phyloP scores from a whole-genome alignment of 2,113 vertebrate genomes.

The Nesoenas mayeri region DNA sequence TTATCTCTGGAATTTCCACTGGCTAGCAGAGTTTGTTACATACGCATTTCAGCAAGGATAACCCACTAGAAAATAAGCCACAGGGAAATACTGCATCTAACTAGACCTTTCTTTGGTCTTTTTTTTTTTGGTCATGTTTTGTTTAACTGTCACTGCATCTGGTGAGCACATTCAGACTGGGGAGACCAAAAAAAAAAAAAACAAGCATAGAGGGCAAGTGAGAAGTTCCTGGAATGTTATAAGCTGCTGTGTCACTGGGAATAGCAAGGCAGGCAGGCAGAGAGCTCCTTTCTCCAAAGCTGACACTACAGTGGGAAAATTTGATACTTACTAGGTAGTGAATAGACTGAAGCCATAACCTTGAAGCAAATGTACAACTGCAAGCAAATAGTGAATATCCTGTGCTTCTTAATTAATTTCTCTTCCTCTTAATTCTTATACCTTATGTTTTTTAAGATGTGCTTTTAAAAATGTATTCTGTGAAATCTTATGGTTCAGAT shows the following conservation, averaged over 20 bases:
- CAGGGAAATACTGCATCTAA: neutral
- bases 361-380: neutral
- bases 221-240: slow-evolving; percentile 53
- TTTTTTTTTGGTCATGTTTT: neutral
- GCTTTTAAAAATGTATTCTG: neutral
- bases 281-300: neutral
- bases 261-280: slow-evolving; percentile 54
- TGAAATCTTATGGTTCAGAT: neutral
- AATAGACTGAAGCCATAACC: neutral
- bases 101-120: neutral
- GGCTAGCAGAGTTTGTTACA: neutral
- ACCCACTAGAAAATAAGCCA: neutral
- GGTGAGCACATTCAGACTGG: slow-evolving; percentile 56
- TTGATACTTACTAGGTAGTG: slow-evolving; percentile 32
- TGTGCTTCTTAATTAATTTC: neutral
- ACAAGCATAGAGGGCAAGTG: neutral
- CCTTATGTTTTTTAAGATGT: neutral
- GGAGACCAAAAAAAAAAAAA: neutral
- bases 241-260: slow-evolving; percentile 71
- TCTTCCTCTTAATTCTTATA: neutral
- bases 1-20: slow-evolving; percentile 30
- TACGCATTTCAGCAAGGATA: slow-evolving; percentile 11
- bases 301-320: slow-evolving; percentile 66
- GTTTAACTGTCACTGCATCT: slow-evolving; percentile 38
- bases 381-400: neutral